Conservation (phyloP, 2,888 invertebrate species). For the Drosophila ochracea region DNA sequence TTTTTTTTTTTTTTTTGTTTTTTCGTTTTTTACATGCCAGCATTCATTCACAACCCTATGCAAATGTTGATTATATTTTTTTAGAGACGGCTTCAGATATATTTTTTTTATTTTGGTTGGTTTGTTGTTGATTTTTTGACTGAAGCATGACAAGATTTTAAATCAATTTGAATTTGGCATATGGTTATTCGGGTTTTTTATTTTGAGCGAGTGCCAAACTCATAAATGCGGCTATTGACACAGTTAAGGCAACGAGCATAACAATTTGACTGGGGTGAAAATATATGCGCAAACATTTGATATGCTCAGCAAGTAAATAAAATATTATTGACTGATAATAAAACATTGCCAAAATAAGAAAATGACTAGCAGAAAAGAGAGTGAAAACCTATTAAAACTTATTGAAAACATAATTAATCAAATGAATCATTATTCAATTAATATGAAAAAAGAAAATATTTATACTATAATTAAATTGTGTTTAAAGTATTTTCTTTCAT, state of each 20-base stretch:
- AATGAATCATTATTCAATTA: neutral
- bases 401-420: conserved; percentile 1
- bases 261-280: conserved; percentile 45
- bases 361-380: conserved; percentile 11
- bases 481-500: conserved; percentile 6
- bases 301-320: conserved; percentile 23
- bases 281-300: conserved; percentile 21
- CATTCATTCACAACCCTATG: conserved; percentile 70
- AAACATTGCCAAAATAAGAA: conserved; percentile 12
- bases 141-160: conserved; percentile 76
- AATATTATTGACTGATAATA: conserved; percentile 25
- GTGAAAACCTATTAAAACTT: conserved; percentile 30
- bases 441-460: conserved; percentile 1
- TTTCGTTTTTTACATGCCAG: conserved; percentile 28
- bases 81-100: conserved; percentile 26
- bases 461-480: conserved; percentile 8
- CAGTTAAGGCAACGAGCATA: conserved; percentile 63
- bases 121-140: conserved; percentile 59
- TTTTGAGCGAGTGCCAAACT: conserved; percentile 57
- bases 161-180: conserved; percentile 62
- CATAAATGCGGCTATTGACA: conserved; percentile 76
- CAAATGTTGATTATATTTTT: conserved; percentile 54
- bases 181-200: conserved; percentile 10
- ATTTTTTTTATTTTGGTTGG: conserved; percentile 29
- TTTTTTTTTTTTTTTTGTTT: conserved; percentile 26